Conservation (phyloP, 2,113 vertebrate genomes). For the Campylomormyrus numenius region DNA sequence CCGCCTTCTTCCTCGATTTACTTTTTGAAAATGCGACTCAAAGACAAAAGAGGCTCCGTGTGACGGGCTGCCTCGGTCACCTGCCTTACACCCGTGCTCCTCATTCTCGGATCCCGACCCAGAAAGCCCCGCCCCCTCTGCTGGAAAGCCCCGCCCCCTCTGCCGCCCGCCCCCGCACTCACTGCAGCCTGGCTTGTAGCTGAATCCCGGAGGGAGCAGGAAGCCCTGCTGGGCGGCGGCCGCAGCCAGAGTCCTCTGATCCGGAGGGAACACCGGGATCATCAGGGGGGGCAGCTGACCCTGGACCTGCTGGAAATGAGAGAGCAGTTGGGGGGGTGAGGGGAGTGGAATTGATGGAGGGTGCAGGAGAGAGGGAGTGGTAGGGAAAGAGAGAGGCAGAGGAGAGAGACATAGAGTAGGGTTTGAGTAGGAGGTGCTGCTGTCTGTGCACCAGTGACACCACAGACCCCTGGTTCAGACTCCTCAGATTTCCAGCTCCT, state of each 20-base stretch:
- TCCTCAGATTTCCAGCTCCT: neutral
- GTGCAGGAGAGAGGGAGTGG: neutral
- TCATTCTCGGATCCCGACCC: neutral
- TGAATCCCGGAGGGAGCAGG: conserved; percentile 95
- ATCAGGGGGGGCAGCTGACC: conserved; percentile 94
- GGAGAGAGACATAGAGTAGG: neutral
- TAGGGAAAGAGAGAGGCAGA: neutral
- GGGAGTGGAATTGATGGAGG: conserved; percentile 27
- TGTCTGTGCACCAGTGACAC: neutral
- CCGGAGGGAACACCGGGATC: conserved; percentile 96
- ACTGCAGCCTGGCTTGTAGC: conserved; percentile 98
- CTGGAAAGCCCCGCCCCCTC: neutral
- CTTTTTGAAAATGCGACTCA: conserved; percentile 56
- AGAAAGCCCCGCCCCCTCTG: neutral
- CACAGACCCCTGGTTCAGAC: neutral
- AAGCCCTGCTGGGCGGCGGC: conserved; percentile 95
- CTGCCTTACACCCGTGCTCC: neutral
- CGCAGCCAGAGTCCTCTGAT: conserved; percentile 93
- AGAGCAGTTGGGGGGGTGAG: conserved; percentile 59
- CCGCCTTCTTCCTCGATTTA: conserved; percentile 30
- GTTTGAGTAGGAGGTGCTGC: neutral
- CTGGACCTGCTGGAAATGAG: conserved; percentile 88
- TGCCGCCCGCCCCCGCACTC: conserved; percentile 55
- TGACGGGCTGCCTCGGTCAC: neutral
- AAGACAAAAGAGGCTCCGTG: conserved; percentile 27